Evolutionary conservation across 2,888 invertebrate species (phyloP).

Genomic region (Abscondita cerata): DNA sequence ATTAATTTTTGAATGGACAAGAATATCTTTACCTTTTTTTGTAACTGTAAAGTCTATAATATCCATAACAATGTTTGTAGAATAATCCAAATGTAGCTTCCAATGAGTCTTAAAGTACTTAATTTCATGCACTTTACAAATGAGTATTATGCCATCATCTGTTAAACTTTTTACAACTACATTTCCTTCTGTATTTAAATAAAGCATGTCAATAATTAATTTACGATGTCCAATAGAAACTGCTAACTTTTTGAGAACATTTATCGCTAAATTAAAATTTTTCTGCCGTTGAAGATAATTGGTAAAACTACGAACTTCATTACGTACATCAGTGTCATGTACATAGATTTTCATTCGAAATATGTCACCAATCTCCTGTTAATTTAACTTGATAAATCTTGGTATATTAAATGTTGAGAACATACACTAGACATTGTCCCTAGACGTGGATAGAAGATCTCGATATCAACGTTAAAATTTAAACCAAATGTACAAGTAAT

Average conservation of each 20-base stretch:
- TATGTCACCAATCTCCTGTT: constrained; percentile 4
- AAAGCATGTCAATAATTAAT: constrained; percentile 15
- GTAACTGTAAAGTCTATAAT: constrained; percentile 22
- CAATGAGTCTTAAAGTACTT: constrained; percentile 22
- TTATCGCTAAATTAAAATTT: constrained; percentile 17
- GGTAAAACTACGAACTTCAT: constrained; percentile 22
- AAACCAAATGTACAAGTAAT: constrained; percentile 5
- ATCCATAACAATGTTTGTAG: constrained; percentile 11
- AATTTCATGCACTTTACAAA: constrained; percentile 3
- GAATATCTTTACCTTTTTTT: constrained; percentile 14
- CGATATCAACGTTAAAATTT: constrained; percentile 14
- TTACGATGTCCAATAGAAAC: constrained; percentile 8
- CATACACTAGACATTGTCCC: constrained; percentile 10
- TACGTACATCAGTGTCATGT: background rate
- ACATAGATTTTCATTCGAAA: constrained; percentile 12
- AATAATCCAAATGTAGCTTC: constrained; percentile 24
- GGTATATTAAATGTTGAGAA: constrained; percentile 1
- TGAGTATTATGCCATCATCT: constrained; percentile 15
- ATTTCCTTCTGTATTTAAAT: constrained; percentile 6
- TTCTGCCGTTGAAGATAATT: constrained; percentile 25
- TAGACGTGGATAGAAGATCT: constrained; percentile 9
- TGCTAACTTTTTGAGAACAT: constrained; percentile 17
- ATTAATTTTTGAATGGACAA: background rate
- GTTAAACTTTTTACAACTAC: constrained; percentile 1
- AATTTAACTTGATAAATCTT: background rate